Percentiles rank a stretch among this genome's conserved stretches.
These are phyloP conservation scores for Montipora capitata DNA, from an alignment of 92 coral and sea anemone species.

Conservation along the genomic window DNA sequence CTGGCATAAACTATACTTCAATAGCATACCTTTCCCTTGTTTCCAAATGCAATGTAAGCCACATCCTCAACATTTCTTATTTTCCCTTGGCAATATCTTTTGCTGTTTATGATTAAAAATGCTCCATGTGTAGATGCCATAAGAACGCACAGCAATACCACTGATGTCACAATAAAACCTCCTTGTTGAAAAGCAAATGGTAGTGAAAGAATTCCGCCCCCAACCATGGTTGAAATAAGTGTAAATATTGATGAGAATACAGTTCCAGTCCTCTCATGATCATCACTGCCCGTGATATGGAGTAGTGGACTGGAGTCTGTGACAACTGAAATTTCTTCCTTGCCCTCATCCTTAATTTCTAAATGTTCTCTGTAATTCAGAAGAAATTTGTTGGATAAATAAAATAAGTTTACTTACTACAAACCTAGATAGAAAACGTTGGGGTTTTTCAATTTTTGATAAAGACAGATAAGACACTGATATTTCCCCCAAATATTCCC, in stretches of 20 bases:
- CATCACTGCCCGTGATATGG: conserved; percentile 10
- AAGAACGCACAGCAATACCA: conserved; percentile 67
- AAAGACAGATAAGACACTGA: no score
- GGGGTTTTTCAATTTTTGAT: no score
- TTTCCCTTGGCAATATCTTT: conserved; percentile 92
- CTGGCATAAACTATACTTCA: neutral
- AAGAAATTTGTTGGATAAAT: neutral
- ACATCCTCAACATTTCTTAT: conserved; percentile 93
- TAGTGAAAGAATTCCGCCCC: conserved; percentile 87
- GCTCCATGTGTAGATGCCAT: conserved; percentile 97
- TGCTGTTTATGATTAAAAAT: conserved; percentile 88
- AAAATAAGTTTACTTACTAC: no score
- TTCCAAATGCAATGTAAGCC: conserved; percentile 90
- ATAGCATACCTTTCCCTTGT: conserved; percentile 84
- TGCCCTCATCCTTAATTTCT: neutral
- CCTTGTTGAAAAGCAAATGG: conserved; percentile 97
- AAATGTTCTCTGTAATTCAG: neutral
- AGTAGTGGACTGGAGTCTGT: conserved; percentile 76
- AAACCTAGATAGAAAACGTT: no score
- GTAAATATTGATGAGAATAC: conserved; percentile 91
- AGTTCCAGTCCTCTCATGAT: conserved; percentile 87
- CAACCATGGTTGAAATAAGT: conserved; percentile 93
- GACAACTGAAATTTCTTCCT: conserved; percentile 13
- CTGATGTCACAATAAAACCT: conserved; percentile 85
- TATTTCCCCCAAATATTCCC: no score